Conservation (phyloP, 1,140 invertebrate species). For the Trypoxylus dichotomus region DNA sequence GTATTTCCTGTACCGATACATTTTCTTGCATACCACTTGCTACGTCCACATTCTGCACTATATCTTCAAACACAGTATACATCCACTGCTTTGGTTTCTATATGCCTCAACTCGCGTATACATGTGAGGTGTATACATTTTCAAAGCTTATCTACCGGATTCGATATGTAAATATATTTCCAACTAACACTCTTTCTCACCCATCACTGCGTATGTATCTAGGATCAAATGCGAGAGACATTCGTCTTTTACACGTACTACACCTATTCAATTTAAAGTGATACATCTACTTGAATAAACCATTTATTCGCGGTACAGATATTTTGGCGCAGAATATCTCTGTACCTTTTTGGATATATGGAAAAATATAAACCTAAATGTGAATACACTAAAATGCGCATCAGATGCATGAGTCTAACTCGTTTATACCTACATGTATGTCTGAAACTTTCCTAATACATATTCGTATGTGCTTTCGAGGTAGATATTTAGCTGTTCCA, state of each 20-base stretch:
- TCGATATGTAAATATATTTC: no score
- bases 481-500: neutral
- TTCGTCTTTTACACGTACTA: neutral
- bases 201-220: neutral
- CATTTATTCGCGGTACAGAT: neutral
- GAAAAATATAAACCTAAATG: neutral
- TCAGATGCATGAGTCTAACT: neutral
- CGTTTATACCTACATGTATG: neutral
- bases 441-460: neutral
- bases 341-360: neutral
- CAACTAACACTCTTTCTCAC: no score
- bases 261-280: neutral
- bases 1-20: no score
- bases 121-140: no score
- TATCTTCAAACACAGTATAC: no score
- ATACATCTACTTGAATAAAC: neutral
- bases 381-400: neutral
- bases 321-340: neutral
- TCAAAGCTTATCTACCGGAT: no score
- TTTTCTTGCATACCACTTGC: no score
- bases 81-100: no score
- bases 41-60: no score
- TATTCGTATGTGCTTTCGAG: neutral
- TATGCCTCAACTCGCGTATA: no score
- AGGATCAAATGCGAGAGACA: neutral